phyloP scores from a whole-genome alignment of 2,797 vertebrate genomes.

The Xyrichtys novacula region DNA sequence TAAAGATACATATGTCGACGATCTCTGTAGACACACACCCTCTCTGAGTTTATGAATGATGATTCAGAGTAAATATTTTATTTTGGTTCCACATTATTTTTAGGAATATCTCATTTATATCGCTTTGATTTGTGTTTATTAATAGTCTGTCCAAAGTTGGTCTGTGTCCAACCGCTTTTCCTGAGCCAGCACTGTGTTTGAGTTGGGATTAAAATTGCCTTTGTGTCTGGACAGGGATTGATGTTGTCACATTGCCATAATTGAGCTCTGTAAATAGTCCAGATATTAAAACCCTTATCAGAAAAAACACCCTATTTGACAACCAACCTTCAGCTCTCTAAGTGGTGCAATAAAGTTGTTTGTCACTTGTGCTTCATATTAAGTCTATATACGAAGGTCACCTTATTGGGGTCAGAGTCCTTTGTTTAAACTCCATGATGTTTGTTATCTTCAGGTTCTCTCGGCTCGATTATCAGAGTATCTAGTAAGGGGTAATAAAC shows the following conservation, averaged over 20 bases:
- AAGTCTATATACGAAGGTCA: neutral
- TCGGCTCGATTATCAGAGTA: slow-evolving; percentile 40
- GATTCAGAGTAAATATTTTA: too few relatives aligned
- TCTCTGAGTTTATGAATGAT: too few relatives aligned
- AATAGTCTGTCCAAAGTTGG: too few relatives aligned
- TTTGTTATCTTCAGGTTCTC: slow-evolving; percentile 37
- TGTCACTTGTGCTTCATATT: neutral
- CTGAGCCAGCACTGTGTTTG: too few relatives aligned
- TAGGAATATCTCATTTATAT: too few relatives aligned
- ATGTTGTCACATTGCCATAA: neutral
- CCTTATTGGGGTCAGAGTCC: slow-evolving; percentile 13
- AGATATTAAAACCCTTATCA: neutral
- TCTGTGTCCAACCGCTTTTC: too few relatives aligned
- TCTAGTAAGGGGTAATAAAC: slow-evolving; percentile 66
- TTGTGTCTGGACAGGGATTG: too few relatives aligned
- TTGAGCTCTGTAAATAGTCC: neutral
- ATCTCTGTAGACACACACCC: too few relatives aligned
- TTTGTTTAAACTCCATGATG: slow-evolving; percentile 19
- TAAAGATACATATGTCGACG: too few relatives aligned
- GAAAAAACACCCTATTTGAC: neutral
- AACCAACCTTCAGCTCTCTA: neutral
- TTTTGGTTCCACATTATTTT: too few relatives aligned
- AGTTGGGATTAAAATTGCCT: too few relatives aligned
- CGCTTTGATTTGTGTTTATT: too few relatives aligned
- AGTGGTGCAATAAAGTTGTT: neutral